Conservation (phyloP, 2,113 vertebrate genomes). For the Xenus cinereus region DNA sequence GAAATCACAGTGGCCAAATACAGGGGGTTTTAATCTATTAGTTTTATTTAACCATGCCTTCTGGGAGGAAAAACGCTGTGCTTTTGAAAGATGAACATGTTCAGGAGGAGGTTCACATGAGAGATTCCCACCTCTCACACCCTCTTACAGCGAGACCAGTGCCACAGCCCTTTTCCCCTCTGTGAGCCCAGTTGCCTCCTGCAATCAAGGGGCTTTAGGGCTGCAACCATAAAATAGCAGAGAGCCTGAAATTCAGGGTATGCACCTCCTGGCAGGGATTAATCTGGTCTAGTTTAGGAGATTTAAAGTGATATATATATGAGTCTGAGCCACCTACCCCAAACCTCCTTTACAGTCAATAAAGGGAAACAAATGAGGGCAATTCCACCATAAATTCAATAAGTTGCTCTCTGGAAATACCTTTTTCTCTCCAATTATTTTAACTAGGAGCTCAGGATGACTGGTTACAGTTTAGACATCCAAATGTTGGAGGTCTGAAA, state of each 20-base stretch:
- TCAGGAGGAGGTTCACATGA: neutral
- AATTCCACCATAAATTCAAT: neutral
- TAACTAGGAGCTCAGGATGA: neutral
- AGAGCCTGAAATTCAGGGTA: neutral
- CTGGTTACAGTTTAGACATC: neutral
- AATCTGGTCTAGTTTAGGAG: neutral
- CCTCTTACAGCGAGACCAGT: neutral
- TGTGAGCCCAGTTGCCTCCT: fast-evolving
- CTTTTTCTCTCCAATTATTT: neutral
- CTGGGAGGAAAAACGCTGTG: neutral
- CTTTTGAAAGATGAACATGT: neutral
- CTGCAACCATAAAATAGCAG: neutral
- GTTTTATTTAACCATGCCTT: neutral
- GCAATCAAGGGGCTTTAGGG: neutral
- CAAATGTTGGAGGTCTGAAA: neutral
- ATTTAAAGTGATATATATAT: neutral
- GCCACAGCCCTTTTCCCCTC: neutral
- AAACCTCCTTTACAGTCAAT: neutral
- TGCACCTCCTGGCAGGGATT: neutral
- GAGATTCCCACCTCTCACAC: neutral
- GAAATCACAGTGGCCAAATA: neutral
- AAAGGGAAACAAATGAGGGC: neutral
- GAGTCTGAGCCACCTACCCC: neutral
- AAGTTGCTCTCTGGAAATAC: neutral
- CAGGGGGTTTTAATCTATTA: neutral